These are phyloP conservation scores for Drosophila infuscata DNA, from an alignment of 2,888 invertebrate genomes.

Conservation along the genomic window DNA sequence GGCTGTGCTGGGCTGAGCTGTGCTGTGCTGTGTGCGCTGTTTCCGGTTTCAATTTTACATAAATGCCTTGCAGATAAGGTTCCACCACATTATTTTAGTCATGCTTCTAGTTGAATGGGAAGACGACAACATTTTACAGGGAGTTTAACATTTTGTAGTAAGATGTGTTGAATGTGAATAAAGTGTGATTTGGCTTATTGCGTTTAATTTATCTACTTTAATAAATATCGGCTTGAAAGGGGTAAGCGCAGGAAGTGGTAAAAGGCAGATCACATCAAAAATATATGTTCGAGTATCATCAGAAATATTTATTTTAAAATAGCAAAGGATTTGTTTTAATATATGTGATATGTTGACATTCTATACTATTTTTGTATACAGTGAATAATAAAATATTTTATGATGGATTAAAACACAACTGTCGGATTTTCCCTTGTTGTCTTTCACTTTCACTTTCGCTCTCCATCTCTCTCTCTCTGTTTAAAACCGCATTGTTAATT, in stretches of 20 bases:
- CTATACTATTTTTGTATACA: neutral
- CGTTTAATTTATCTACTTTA: neutral
- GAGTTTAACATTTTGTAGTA: neutral
- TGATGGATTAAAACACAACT: neutral
- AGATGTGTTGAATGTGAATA: neutral
- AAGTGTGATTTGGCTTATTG: neutral
- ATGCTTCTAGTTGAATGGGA: constrained; percentile 1
- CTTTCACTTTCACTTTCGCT: too few relatives aligned
- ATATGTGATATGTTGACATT: neutral
- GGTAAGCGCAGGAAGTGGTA: neutral
- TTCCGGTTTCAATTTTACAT: constrained; percentile 74
- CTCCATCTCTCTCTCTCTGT: neutral
- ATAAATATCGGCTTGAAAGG: neutral
- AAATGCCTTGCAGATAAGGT: constrained; percentile 51
- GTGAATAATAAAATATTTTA: neutral
- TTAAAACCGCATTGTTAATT: constrained; percentile 26
- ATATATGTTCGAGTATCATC: neutral
- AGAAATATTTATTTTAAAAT: neutral
- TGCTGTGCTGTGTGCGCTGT: constrained; percentile 22
- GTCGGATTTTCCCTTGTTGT: neutral
- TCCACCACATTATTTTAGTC: constrained; percentile 47
- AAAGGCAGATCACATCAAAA: neutral
- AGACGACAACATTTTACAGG: neutral
- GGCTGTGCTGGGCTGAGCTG: neutral
- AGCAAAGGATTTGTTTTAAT: neutral